Conservation (phyloP, 2,888 invertebrate genomes). For the Sceliomorpha sp. region DNA sequence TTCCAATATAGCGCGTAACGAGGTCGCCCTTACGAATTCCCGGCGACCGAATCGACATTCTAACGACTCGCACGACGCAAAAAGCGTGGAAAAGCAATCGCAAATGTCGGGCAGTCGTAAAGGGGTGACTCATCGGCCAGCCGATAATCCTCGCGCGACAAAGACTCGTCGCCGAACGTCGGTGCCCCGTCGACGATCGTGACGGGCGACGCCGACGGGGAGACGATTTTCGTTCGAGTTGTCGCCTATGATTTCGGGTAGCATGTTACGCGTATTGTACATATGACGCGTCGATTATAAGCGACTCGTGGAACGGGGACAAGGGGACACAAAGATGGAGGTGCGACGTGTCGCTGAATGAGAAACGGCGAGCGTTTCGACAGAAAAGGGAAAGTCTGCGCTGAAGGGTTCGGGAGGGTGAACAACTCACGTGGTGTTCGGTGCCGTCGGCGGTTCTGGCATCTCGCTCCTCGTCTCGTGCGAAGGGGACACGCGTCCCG, state of each 20-base stretch:
- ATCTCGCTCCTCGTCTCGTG: conserved; percentile 12
- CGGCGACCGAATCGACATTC: too few species aligned
- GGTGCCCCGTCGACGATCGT: too few species aligned
- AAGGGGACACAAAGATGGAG: conserved; percentile 77
- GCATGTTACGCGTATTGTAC: conserved; percentile 44
- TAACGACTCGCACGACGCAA: too few species aligned
- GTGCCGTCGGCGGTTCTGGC: conserved; percentile 60
- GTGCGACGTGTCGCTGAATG: conserved; percentile 59
- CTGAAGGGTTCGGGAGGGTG: too few species aligned
- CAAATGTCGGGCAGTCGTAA: conserved; percentile 3
- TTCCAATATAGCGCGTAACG: too few species aligned
- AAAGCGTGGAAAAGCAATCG: neutral
- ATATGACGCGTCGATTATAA: conserved; percentile 74
- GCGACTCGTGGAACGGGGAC: conserved; percentile 68
- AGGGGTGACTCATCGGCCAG: neutral
- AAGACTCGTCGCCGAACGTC: too few species aligned
- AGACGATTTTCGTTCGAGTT: neutral
- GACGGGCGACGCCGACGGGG: too few species aligned
- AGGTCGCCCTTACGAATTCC: too few species aligned
- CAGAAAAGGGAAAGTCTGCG: conserved; percentile 18
- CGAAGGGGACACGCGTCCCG: conserved; percentile 26
- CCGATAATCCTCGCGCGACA: too few species aligned
- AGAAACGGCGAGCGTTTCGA: conserved; percentile 54
- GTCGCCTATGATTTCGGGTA: neutral
- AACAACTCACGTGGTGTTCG: conserved; percentile 77